Evolutionary conservation across 2,113 vertebrate species (phyloP), one percentile per base, ranked within the genome.

Genomic region (Platichthys stellatus): DNA sequence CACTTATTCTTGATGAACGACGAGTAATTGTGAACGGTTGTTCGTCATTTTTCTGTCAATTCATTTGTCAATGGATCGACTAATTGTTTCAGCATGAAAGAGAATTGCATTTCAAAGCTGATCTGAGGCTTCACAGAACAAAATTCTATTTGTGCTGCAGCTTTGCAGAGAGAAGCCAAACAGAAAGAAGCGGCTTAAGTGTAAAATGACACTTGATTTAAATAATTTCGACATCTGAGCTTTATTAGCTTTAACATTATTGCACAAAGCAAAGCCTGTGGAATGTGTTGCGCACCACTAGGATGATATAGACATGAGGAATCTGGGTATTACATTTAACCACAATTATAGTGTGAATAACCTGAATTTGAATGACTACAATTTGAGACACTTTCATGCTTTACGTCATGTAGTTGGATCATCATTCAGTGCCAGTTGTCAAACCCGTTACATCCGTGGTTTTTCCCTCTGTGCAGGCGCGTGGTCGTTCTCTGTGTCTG

Each of bases 401-500:
- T 18, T 17, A 51, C 15, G 18, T 17, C 18, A 17, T 18, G 14
- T 20, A 43, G 10, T 43, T 5, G 13, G 14, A 47, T 17, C 45
- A 14, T 47, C 15, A 47, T 5, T 17, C 45, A 47, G 45, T 47
- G 45, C n/a, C 45, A 26, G 61, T 2, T 21, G 45, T 66, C 54
- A 31, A 31, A 31, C 6, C 58, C 31, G 60, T 72, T 72, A 28
- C n/a, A 20, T 47, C 51, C 51, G 2, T 76, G 54, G 58, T 80
- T 53, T 58, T 64, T n/a, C 17, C 17, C 8, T 28, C 3, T 40
- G 23, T 58, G 57, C 83, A 93, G 92, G 87, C 78, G 88, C 90
- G 2, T 93, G 90, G 90, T 95, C 95, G 2, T 97, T 97, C 89
- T 96, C 96, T 0, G 94, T 97, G 61, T 94, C 95, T 15, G 96